Evolutionary conservation across 2,888 invertebrate species (phyloP), one percentile per base, ranked within the genome.

Genomic region (Xiphydria camelus): DNA sequence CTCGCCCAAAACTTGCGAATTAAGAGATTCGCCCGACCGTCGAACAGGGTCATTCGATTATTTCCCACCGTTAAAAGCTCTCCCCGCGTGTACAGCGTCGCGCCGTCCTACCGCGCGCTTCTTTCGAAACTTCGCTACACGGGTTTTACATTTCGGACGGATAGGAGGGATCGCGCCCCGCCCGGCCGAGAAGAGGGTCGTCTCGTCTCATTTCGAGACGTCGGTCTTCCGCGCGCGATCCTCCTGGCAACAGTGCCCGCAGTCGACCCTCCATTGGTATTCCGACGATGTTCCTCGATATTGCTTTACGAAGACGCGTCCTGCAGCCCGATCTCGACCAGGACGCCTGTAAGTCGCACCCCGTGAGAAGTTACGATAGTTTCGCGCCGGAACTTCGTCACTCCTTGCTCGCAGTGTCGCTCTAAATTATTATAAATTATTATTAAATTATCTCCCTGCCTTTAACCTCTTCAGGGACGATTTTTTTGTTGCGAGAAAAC

Each of bases 301-400:
- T 74, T 74, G 73, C 74, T 71, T 74, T 73, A 73, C 71, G 57
- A 62, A 62, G 57, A 74, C 73, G 71, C 72, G 73, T 56, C 56
- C 63, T 63, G 71, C 67, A 73, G 47, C 60, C 60, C 62, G 60
- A 69, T 59, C 61, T 34, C n/a, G n/a, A 25, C 48, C 4, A 26
- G 26, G 49, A 45, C 50, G 52, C 56, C 63, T 62, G 66, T 66
- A 67, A 70, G 64, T 69, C 65, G 65, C 65, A 68, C 65, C 60
- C 57, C n/a, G n/a, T n/a, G n/a, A n/a, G n/a, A n/a, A n/a, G n/a
- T n/a, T n/a, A n/a, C n/a, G n/a, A n/a, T n/a, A n/a, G n/a, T n/a
- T n/a, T n/a, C n/a, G n/a, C n/a, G n/a, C n/a, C n/a, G n/a, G n/a
- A n/a, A n/a, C n/a, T n/a, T n/a, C n/a, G n/a, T n/a, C n/a, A n/a